A percentile compares a stretch with the other conserved stretches of the same genome.
phyloP scores from a whole-genome alignment of 2,888 invertebrate species.

The Bombyx huttoni region DNA sequence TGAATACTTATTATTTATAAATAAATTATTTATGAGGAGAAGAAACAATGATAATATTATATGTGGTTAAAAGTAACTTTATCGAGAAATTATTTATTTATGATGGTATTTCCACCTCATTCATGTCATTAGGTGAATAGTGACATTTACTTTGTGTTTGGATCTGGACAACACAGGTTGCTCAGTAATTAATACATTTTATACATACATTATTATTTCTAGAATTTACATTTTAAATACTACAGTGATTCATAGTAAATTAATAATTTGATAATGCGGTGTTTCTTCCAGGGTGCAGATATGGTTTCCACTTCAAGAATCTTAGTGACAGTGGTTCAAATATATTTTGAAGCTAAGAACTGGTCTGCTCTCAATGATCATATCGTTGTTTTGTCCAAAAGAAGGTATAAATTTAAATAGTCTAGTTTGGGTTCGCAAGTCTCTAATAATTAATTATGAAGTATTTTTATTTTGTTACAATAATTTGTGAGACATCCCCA shows the following conservation, averaged over 20 bases:
- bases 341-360: conserved; percentile 91
- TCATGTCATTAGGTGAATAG: no score
- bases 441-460: neutral
- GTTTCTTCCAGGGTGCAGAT: conserved; percentile 83
- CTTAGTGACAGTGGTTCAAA: conserved; percentile 92
- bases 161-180: no score
- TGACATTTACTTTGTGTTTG: no score
- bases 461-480: no score
- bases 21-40: no score
- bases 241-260: neutral
- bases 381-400: conserved; percentile 89
- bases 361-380: conserved; percentile 96
- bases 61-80: no score
- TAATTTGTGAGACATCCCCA: no score
- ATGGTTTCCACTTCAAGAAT: conserved; percentile 95
- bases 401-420: conserved; percentile 65
- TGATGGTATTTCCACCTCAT: no score
- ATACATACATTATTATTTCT: neutral
- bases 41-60: no score
- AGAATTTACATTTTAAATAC: neutral
- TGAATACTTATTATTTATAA: no score
- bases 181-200: neutral
- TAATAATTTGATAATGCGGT: no score
- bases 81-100: no score
- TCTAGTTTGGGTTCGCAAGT: neutral